Percentiles rank a stretch among this genome's conserved stretches.
Conservation (phyloP, 2,797 vertebrate species). For the Diplodus sargus region DNA sequence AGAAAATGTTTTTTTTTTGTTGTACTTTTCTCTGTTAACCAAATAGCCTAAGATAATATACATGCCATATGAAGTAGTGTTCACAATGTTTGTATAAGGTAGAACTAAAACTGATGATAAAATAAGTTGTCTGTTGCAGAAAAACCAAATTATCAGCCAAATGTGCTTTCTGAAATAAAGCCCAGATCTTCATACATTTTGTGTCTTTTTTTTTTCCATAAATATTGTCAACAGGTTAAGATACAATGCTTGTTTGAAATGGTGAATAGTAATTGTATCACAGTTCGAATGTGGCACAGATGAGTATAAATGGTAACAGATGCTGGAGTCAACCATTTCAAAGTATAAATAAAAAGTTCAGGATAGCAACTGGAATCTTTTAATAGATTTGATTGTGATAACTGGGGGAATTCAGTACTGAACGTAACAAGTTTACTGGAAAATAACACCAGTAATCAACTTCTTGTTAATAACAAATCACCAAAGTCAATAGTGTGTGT, state of each 20-base stretch:
- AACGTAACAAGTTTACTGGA: too few species aligned
- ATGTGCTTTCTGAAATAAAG: constrained; percentile 78
- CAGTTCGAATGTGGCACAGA: neutral
- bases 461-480: too few species aligned
- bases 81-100: constrained; percentile 78
- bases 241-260: neutral
- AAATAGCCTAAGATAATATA: constrained; percentile 75
- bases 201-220: constrained; percentile 1
- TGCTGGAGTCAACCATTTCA: neutral
- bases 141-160: constrained; percentile 73
- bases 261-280: neutral
- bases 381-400: neutral
- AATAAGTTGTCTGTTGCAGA: constrained; percentile 69
- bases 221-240: neutral
- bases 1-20: constrained; percentile 77
- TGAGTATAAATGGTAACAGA: neutral
- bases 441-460: too few species aligned
- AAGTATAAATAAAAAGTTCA: neutral
- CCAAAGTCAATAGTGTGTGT: neutral
- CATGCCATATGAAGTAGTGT: constrained; percentile 85
- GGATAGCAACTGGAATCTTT: neutral
- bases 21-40: constrained; percentile 79
- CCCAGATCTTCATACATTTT: constrained; percentile 57
- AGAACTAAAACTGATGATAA: constrained; percentile 74
- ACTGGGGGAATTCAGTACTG: too few species aligned